phyloP scores from a whole-genome alignment of 2,888 invertebrate species.

The Luffia ferchaultella region DNA sequence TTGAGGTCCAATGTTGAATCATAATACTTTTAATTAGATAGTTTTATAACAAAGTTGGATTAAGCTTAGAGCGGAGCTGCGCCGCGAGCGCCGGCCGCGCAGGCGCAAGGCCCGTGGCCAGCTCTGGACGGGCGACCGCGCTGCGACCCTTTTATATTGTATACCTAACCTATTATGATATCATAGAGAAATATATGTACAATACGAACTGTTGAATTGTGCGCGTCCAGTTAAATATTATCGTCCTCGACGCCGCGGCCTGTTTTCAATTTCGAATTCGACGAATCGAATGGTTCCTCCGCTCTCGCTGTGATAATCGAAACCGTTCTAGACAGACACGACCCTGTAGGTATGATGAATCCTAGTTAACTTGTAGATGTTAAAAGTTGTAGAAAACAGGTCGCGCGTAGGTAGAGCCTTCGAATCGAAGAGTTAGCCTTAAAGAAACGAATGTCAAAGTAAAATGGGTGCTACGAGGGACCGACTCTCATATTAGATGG shows the following conservation, averaged over 20 bases:
- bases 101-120: not conserved
- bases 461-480: slow-evolving; percentile 47
- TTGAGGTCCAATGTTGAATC: slow-evolving; percentile 67
- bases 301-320: not conserved
- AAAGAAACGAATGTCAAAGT: slow-evolving; percentile 24
- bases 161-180: not conserved
- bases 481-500: slow-evolving; percentile 21
- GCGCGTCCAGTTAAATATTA: not conserved
- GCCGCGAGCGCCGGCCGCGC: not conserved
- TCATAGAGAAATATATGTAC: not conserved
- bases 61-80: slow-evolving; percentile 19
- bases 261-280: not conserved
- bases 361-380: too few species aligned
- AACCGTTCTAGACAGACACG: not conserved
- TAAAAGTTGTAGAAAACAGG: not conserved
- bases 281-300: not conserved
- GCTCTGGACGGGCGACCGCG: too few species aligned
- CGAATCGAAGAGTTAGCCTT: slow-evolving; percentile 25
- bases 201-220: not conserved
- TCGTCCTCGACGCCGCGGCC: not conserved
- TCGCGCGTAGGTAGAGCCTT: not conserved
- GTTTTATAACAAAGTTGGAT: slow-evolving; percentile 40
- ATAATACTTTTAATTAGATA: slow-evolving; percentile 59
- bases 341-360: too few species aligned
- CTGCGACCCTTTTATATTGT: not conserved